These are phyloP conservation scores for Lasioglossum morio DNA, from an alignment of 2,888 invertebrate species.

Conservation along the genomic window DNA sequence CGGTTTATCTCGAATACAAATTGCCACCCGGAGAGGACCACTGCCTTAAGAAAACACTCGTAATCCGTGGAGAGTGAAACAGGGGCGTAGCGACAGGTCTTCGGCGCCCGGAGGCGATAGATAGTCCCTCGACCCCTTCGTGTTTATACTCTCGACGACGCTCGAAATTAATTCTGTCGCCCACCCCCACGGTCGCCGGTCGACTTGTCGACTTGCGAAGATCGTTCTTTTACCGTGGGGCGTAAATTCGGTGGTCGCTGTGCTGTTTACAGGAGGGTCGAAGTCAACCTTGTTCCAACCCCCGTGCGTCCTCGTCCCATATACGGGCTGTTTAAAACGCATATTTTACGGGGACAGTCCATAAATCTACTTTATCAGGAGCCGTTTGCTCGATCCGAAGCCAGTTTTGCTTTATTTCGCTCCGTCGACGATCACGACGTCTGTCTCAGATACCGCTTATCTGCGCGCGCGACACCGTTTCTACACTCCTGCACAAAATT, in stretches of 20 bases:
- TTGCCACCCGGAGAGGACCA: conserved; percentile 69
- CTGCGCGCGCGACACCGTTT: not conserved
- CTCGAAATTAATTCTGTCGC: conserved; percentile 69
- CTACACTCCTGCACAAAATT: not conserved
- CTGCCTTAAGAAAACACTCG: conserved; percentile 78
- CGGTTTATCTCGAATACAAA: conserved; percentile 82
- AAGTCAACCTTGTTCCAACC: conserved; percentile 9
- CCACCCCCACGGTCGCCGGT: conserved; percentile 21
- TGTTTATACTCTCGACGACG: conserved; percentile 61
- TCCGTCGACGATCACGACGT: conserved; percentile 10
- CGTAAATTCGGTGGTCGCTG: conserved; percentile 11
- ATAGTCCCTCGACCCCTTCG: conserved; percentile 42
- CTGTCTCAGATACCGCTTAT: not conserved
- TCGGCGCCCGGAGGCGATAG: conserved; percentile 55
- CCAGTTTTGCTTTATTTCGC: not conserved
- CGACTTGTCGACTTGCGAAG: conserved; percentile 49
- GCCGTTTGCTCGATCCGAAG: not conserved
- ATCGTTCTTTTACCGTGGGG: conserved; percentile 7
- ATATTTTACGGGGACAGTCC: conserved; percentile 2
- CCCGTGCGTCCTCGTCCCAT: not conserved
- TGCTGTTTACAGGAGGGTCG: conserved; percentile 31
- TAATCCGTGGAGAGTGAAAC: conserved; percentile 76
- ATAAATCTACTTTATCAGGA: conserved; percentile 34
- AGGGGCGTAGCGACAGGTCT: conserved; percentile 73
- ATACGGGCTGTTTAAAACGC: conserved; percentile 21